These are phyloP conservation scores for Bungarus multicinctus DNA, from an alignment of 2,113 vertebrate genomes.

Conservation along the genomic window DNA sequence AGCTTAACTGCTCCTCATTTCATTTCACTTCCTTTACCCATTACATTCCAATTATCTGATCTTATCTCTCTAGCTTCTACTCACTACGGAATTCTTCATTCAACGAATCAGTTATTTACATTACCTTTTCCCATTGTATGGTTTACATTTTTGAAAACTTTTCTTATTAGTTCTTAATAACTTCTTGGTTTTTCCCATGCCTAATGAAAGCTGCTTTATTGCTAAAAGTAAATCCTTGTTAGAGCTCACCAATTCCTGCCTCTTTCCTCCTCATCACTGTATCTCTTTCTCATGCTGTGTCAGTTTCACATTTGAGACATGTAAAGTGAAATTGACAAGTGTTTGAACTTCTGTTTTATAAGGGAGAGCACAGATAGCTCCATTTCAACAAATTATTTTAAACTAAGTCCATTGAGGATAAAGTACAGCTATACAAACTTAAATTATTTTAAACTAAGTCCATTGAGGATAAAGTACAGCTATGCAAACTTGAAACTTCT, in stretches of 20 bases:
- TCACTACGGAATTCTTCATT: not conserved
- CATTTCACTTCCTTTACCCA: not conserved
- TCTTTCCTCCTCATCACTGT: not conserved
- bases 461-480: not conserved
- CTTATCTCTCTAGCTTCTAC: not conserved
- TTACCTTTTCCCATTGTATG: not conserved
- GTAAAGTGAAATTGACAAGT: not conserved
- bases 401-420: not conserved
- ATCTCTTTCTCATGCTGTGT: not conserved
- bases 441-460: not conserved
- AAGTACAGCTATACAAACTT: not conserved
- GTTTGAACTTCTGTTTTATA: not conserved
- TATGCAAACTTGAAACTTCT: not conserved
- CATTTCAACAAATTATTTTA: not conserved
- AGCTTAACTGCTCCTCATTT: not conserved
- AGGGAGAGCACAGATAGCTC: not conserved
- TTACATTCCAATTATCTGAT: not conserved
- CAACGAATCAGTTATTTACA: not conserved
- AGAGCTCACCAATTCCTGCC: not conserved
- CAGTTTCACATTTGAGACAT: not conserved
- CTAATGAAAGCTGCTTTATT: not conserved
- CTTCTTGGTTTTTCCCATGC: not conserved
- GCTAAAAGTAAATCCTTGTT: not conserved
- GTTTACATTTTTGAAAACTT: not conserved
- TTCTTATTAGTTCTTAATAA: not conserved